A percentile compares a stretch with the other conserved stretches of the same genome.
These are phyloP conservation scores for Helogale parvula DNA, from an alignment of 2,113 vertebrate species.

Conservation along the genomic window DNA sequence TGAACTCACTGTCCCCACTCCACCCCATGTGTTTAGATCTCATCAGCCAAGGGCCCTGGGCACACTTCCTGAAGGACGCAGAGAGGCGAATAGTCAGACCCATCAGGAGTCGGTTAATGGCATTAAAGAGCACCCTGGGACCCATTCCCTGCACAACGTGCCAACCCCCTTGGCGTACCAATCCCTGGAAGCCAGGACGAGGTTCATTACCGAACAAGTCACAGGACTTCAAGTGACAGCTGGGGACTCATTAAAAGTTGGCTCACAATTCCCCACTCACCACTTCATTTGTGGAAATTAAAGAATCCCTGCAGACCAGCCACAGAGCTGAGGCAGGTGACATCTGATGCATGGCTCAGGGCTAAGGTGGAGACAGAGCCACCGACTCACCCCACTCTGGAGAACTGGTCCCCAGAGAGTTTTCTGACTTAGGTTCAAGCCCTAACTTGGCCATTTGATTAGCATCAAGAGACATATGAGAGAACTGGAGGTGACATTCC, in stretches of 20 bases:
- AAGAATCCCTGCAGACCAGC: not conserved
- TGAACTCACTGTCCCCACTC: not conserved
- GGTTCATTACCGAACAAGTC: not conserved
- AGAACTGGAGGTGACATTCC: not conserved
- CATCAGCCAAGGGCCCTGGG: not conserved
- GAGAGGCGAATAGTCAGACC: not conserved
- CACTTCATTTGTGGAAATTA: not conserved
- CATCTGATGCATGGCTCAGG: not conserved
- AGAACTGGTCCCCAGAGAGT: not conserved
- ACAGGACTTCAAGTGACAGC: not conserved
- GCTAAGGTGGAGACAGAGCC: not conserved
- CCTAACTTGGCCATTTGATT: not conserved
- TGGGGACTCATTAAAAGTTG: conserved; percentile 23
- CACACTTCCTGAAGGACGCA: not conserved
- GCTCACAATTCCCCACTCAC: not conserved
- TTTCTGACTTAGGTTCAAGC: not conserved
- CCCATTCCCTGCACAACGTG: not conserved
- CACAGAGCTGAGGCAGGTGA: not conserved
- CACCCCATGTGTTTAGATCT: not conserved
- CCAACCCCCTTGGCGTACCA: not conserved
- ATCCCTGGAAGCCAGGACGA: not conserved
- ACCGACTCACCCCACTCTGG: not conserved
- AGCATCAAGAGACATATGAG: not conserved
- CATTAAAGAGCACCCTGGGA: not conserved
- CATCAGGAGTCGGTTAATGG: not conserved